Base-by-base conservation (phyloP, 2,888 invertebrate species). In the Cerastoderma edule region DNA sequence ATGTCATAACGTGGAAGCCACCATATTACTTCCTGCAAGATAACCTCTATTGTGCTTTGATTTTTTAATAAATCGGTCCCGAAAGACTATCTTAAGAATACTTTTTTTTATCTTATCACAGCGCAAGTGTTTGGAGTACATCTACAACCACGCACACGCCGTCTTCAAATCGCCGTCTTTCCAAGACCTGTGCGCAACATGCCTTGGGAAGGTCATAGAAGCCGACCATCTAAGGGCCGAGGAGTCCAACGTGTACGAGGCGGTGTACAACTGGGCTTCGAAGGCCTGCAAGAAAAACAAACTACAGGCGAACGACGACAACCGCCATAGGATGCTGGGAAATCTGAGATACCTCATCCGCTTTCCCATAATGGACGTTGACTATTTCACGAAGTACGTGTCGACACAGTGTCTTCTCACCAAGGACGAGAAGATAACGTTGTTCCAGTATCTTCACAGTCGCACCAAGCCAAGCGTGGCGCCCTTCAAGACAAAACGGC, bases 141-240 rank as follows among this genome's bases (percentile, higher is more conserved):
- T 85, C 32, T 66, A 68, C 22, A 56, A 68, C 48, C 70, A 78
- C 46, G 74, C 76, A 6, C 66, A 72, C 32, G 56, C 63, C n/a
- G 69, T 77, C 1, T 72, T 80, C 30, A 68, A 74, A 27, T 94
- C 95, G 5, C 89, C 90, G 82, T 93, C 93, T 54, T 94, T 95
- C 50, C 94, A 95, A 78, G 95, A 96, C 75, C 93, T 96, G 35
- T 94, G 94, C 16, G 94, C 95, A 75, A 94, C 94, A 46, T 95
- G 96, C 83, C 93, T 97, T 35, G 93, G 94, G 2, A 94, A 95
- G 48, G 30, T 80, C 2, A 95, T 97, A 66, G 94, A 94, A 67
- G 94, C 96, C 6, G 95, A 96, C 83, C 95, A 95, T 4, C 92
- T 97, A 57, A 93, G 94, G 72, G 94, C 96, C 6, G 93, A 94